Evolutionary conservation across 2,797 vertebrate species (phyloP).

Genomic region (Cuniculus paca): DNA sequence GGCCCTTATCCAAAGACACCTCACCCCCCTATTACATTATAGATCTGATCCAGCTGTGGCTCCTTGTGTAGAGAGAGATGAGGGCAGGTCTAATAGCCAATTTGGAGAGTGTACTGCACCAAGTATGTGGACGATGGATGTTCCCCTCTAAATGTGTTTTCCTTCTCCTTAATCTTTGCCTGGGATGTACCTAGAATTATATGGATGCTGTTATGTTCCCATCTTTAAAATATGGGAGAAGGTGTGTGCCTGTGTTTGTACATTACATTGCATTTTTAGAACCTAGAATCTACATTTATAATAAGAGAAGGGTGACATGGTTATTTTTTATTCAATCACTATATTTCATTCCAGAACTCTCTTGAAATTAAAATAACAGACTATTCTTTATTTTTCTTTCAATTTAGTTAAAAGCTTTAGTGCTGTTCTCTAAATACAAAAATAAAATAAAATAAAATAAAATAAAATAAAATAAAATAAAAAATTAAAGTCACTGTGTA

Average conservation of each 20-base stretch:
- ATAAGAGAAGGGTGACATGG: background rate
- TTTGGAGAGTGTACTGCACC: conserved; percentile 51
- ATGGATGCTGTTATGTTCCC: background rate
- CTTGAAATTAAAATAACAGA: conserved; percentile 23
- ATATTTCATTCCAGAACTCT: conserved; percentile 8
- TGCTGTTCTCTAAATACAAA: background rate
- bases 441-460: no score
- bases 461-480: background rate
- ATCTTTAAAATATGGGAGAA: background rate
- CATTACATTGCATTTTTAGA: conserved; percentile 44
- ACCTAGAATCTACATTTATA: background rate
- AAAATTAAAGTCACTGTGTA: background rate
- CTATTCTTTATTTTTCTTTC: background rate
- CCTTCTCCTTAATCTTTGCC: conserved; percentile 66
- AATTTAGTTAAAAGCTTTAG: conserved; percentile 48
- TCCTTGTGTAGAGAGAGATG: conserved; percentile 54
- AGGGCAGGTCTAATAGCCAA: conserved; percentile 60
- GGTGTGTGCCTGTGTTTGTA: background rate
- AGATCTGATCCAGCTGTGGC: conserved; percentile 71
- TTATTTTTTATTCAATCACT: conserved; percentile 56
- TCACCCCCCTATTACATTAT: conserved; percentile 74
- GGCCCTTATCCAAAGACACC: conserved; percentile 77
- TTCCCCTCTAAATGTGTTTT: conserved; percentile 8
- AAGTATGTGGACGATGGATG: conserved; percentile 23
- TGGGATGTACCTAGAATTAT: conserved; percentile 37